A percentile compares a stretch with the other conserved stretches of the same genome.
These are phyloP conservation scores for Heteromormyrus szaboi DNA, from an alignment of 2,797 vertebrate genomes.

Conservation along the genomic window DNA sequence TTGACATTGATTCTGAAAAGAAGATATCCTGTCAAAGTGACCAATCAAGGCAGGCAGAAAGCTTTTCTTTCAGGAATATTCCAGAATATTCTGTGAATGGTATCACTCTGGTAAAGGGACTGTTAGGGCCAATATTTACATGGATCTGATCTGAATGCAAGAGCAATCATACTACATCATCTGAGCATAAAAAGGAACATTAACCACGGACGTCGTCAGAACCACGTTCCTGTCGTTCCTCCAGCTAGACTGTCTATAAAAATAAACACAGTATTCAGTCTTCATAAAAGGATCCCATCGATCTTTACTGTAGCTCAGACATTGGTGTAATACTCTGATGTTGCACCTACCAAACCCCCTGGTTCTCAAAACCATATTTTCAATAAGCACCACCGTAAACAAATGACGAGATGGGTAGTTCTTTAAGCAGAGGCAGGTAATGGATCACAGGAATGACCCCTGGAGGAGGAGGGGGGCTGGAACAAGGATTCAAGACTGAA, in stretches of 20 bases:
- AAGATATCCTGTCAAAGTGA: background rate
- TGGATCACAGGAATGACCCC: background rate
- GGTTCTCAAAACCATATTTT: background rate
- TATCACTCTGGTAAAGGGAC: background rate
- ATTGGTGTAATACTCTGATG: too few species aligned
- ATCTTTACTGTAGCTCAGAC: background rate
- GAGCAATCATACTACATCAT: background rate
- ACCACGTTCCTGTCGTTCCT: background rate
- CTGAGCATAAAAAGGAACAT: background rate
- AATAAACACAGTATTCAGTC: background rate
- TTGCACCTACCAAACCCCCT: background rate
- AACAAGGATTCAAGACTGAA: background rate
- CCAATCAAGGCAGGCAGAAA: background rate
- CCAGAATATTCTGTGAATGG: background rate
- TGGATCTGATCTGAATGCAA: background rate
- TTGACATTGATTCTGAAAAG: background rate
- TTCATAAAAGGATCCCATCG: background rate
- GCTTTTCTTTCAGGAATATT: background rate
- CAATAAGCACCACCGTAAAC: background rate
- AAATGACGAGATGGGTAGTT: background rate
- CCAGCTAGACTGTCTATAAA: background rate
- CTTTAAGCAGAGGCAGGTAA: background rate
- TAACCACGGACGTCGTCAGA: background rate
- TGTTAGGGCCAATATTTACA: background rate
- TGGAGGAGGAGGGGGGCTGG: background rate